Percentiles rank a stretch among this genome's conserved stretches.
Evolutionary conservation across 2,888 invertebrate genomes (phyloP).

Genomic region (Leptogaster cylindrica): DNA sequence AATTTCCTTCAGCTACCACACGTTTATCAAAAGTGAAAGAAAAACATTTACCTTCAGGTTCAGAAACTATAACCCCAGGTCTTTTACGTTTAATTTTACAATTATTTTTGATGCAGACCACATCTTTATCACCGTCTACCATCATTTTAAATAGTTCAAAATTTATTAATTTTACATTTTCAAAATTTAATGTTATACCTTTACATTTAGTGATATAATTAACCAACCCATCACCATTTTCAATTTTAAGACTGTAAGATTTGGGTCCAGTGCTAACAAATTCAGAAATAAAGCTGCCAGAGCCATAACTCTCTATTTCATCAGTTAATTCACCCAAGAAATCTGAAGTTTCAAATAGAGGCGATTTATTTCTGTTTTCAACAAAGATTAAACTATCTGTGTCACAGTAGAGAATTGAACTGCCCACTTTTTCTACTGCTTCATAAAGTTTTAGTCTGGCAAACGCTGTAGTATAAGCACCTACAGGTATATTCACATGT

Average conservation of each 20-base stretch:
- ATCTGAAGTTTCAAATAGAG: background rate
- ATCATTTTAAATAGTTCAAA: slow-evolving; percentile 3
- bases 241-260: slow-evolving; percentile 12
- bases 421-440: slow-evolving; percentile 6
- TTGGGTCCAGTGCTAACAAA: slow-evolving; percentile 20
- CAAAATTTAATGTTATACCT: slow-evolving; percentile 11
- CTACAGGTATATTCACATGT: slow-evolving; percentile 2
- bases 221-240: background rate
- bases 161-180: background rate
- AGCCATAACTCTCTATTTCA: slow-evolving; percentile 19
- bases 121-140: too few species aligned
- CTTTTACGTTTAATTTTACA: too few species aligned
- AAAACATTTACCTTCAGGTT: too few species aligned
- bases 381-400: slow-evolving; percentile 14
- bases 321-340: slow-evolving; percentile 11
- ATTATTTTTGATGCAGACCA: too few species aligned
- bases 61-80: too few species aligned
- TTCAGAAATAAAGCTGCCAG: slow-evolving; percentile 13
- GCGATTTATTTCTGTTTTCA: background rate
- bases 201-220: slow-evolving; percentile 21
- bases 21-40: too few species aligned
- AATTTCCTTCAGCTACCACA: too few species aligned
- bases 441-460: slow-evolving; percentile 4
- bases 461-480: slow-evolving; percentile 4
- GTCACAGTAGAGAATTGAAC: slow-evolving; percentile 10